Percentiles rank a stretch among this genome's conserved stretches.
phyloP scores from a whole-genome alignment of 2,888 invertebrate species.

The Drosophila subquinaria region DNA sequence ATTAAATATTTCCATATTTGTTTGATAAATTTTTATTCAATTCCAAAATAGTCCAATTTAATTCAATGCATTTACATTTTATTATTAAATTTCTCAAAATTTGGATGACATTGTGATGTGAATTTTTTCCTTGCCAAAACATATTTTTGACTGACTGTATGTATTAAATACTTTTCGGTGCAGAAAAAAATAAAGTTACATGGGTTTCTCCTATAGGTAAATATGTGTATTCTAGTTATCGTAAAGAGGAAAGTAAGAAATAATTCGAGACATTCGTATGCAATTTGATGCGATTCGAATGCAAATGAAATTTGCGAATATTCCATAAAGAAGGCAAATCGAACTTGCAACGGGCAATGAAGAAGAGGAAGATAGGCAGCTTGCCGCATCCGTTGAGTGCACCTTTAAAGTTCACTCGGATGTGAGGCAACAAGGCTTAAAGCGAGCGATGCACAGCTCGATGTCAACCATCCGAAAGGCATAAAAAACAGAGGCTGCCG shows the following conservation, averaged over 20 bases:
- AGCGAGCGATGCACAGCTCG: constrained; percentile 34
- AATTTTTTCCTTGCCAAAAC: no score
- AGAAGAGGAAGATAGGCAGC: constrained; percentile 11
- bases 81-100: no score
- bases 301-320: constrained; percentile 23
- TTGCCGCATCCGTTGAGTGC: constrained; percentile 34
- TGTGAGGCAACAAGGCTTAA: constrained; percentile 38
- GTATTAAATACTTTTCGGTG: no score
- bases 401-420: constrained; percentile 49
- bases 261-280: neutral
- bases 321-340: constrained; percentile 18
- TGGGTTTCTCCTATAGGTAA: no score
- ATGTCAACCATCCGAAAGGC: constrained; percentile 52
- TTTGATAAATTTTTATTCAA: no score
- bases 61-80: no score
- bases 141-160: no score
- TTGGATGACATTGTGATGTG: no score
- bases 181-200: no score
- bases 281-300: constrained; percentile 11
- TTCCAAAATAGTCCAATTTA: no score
- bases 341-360: constrained; percentile 4
- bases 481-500: constrained; percentile 57
- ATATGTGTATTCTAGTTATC: no score
- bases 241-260: neutral
- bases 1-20: no score